Conservation (phyloP, 1,140 invertebrate genomes). For the Drosophila teissieri region DNA sequence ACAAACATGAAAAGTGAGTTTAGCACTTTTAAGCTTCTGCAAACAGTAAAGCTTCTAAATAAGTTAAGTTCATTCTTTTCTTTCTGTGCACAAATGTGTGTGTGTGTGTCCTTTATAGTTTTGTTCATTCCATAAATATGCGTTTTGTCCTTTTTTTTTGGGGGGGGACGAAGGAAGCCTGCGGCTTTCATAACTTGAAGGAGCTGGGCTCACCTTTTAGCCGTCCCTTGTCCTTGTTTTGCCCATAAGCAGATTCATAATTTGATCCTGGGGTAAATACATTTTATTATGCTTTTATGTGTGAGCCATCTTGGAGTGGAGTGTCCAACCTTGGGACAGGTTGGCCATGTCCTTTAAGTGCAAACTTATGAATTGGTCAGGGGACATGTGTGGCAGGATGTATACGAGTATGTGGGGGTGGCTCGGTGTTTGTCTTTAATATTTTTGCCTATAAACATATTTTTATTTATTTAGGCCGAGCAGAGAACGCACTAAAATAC, state of each 20-base stretch:
- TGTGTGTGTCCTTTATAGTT: slow-evolving; percentile 72
- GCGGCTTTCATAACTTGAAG: slow-evolving; percentile 67
- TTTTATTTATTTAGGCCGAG: slow-evolving; percentile 84
- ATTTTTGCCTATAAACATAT: slow-evolving; percentile 84
- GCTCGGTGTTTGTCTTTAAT: slow-evolving; percentile 78
- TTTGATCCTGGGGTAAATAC: slow-evolving; percentile 84
- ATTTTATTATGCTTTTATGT: slow-evolving; percentile 84
- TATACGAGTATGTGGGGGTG: slow-evolving; percentile 1
- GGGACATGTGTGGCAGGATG: slow-evolving; percentile 51
- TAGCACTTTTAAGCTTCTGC: neutral
- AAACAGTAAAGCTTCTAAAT: neutral
- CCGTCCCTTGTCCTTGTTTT: slow-evolving; percentile 49
- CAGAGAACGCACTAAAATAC: slow-evolving; percentile 66
- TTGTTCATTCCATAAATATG: slow-evolving; percentile 81
- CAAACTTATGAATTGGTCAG: slow-evolving; percentile 76
- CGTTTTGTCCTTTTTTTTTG: slow-evolving; percentile 78
- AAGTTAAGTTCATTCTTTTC: neutral
- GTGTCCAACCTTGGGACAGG: slow-evolving; percentile 74
- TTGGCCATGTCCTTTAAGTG: slow-evolving; percentile 73
- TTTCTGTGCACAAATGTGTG: slow-evolving; percentile 3
- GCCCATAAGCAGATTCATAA: slow-evolving; percentile 81
- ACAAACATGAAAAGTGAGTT: neutral
- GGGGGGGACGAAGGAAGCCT: slow-evolving; percentile 49
- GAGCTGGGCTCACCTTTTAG: slow-evolving; percentile 72
- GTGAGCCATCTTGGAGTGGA: slow-evolving; percentile 63